A percentile compares a stretch with the other conserved stretches of the same genome.
Conservation (phyloP, 2,888 invertebrate genomes). For the Periphyllus acericola region DNA sequence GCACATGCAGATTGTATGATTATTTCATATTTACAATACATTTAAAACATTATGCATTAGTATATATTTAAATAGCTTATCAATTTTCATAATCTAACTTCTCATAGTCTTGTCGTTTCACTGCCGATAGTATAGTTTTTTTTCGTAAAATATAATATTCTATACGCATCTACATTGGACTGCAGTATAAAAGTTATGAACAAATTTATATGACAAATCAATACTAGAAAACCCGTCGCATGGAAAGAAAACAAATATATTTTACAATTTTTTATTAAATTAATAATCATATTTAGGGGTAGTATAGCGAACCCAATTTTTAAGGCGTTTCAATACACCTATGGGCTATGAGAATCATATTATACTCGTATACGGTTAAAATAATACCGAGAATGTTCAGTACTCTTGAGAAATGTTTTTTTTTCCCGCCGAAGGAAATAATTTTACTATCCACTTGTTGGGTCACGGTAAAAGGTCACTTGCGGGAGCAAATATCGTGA, state of each 20-base stretch:
- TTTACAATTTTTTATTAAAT: not conserved
- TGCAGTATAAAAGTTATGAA: not conserved
- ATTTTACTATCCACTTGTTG: slow-evolving; percentile 51
- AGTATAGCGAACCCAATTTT: not conserved
- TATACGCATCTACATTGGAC: no score
- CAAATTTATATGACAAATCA: not conserved
- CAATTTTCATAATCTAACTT: not conserved
- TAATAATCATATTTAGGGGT: not conserved
- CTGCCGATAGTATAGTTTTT: not conserved
- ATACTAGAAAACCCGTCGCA: not conserved
- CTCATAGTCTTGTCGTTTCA: no score
- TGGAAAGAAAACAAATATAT: not conserved
- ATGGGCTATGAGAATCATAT: no score
- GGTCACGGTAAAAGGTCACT: slow-evolving; percentile 45
- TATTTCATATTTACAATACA: no score
- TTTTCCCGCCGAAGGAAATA: slow-evolving; percentile 21
- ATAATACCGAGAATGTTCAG: slow-evolving; percentile 7
- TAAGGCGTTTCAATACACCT: not conserved
- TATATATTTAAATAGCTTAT: no score
- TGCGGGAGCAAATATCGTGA: slow-evolving; percentile 47
- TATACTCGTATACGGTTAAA: not conserved
- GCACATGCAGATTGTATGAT: no score
- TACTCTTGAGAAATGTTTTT: slow-evolving; percentile 8
- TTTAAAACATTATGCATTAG: no score
- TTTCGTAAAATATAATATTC: not conserved